Evolutionary conservation across 2,113 vertebrate genomes (phyloP).

Genomic region (Pseudorhombus dupliciocellatus): DNA sequence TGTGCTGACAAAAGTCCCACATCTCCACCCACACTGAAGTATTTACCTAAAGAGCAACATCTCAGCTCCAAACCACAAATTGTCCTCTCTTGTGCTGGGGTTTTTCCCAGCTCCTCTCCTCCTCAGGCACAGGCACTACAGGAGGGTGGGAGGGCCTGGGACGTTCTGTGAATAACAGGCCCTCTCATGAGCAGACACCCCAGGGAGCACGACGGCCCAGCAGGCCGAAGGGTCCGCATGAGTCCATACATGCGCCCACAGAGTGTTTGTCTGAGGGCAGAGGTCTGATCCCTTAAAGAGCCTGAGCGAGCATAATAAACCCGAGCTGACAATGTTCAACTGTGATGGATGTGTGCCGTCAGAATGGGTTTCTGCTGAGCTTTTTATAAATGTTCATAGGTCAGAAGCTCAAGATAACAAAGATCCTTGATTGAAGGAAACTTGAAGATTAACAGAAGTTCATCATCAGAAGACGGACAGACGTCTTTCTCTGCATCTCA

Average conservation of each 20-base stretch:
- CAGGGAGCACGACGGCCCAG: constrained; percentile 51
- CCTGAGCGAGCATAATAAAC: constrained; percentile 56
- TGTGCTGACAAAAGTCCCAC: constrained; percentile 19
- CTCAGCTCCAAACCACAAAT: constrained; percentile 46
- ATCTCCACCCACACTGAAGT: constrained; percentile 20
- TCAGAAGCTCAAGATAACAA: too few species aligned
- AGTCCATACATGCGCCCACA: constrained; percentile 41
- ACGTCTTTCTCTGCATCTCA: too few species aligned
- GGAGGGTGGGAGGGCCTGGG: constrained; percentile 54
- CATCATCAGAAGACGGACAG: too few species aligned
- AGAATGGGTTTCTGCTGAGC: neutral
- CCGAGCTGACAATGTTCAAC: constrained; percentile 25
- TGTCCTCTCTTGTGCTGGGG: constrained; percentile 34
- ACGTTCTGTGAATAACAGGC: constrained; percentile 57
- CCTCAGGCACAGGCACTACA: constrained; percentile 25
- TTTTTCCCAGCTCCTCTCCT: constrained; percentile 54
- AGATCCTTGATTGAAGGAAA: too few species aligned
- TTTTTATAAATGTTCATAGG: neutral
- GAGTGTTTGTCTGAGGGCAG: constrained; percentile 68
- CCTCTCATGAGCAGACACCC: constrained; percentile 63
- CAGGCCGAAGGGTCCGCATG: constrained; percentile 55
- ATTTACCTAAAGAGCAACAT: constrained; percentile 56
- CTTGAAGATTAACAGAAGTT: neutral
- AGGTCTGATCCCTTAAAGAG: constrained; percentile 53
- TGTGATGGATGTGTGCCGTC: constrained; percentile 37